A percentile compares a stretch with the other conserved stretches of the same genome.
phyloP scores from a whole-genome alignment of 2,888 invertebrate genomes.

The Limnephilus lunatus region DNA sequence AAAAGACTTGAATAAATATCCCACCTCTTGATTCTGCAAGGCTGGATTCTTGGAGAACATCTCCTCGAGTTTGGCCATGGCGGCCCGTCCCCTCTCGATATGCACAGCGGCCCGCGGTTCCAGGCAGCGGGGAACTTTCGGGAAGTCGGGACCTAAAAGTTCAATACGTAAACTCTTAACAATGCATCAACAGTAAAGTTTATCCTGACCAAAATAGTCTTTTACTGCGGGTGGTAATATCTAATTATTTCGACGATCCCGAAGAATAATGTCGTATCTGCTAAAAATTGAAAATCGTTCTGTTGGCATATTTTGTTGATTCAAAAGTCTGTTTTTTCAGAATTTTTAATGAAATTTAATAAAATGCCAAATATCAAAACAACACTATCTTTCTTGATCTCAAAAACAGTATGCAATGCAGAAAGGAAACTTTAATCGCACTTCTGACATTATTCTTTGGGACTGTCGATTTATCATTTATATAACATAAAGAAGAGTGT shows the following conservation, averaged over 20 bases:
- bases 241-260: background rate
- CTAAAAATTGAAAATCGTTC: too few relatives aligned
- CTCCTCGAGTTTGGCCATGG: conserved; percentile 86
- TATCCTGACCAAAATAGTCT: background rate
- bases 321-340: too few relatives aligned
- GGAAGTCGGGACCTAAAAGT: conserved; percentile 57
- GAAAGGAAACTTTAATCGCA: too few relatives aligned
- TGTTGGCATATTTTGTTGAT: too few relatives aligned
- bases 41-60: conserved; percentile 87
- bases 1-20: conserved; percentile 58
- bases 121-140: conserved; percentile 72
- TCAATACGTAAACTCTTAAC: background rate
- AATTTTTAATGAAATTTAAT: too few relatives aligned
- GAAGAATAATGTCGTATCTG: too few relatives aligned
- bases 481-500: background rate
- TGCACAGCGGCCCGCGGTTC: conserved; percentile 85
- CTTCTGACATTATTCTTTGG: too few relatives aligned
- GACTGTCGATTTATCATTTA: too few relatives aligned
- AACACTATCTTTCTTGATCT: too few relatives aligned
- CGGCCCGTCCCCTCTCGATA: conserved; percentile 86
- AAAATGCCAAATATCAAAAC: too few relatives aligned
- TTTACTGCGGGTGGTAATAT: background rate
- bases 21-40: conserved; percentile 84
- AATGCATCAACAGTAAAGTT: background rate
- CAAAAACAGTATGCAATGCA: too few relatives aligned